Base-by-base conservation (phyloP, 2,888 invertebrate species). In the Nephrocerus scutellatus region DNA sequence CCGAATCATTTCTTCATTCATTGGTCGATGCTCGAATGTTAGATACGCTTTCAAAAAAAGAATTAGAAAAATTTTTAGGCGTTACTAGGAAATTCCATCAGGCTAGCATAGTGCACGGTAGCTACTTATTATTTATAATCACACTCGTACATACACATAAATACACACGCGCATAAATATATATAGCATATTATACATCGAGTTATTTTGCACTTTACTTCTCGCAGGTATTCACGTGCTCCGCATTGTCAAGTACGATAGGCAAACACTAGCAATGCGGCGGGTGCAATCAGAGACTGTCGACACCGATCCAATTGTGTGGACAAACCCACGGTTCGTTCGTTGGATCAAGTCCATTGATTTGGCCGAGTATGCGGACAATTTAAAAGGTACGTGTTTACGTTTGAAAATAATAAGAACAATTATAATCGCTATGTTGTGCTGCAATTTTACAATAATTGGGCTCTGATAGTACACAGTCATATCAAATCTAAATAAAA, bases 21-120 rank as follows among this genome's bases (percentile, higher is more conserved):
- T 76, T 93, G 68, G 89, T 95, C 14, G 93, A 95, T 66, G 93
- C 92, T 3, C 76, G 93, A 41, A 86, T 95, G 81, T 71, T 95
- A 62, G 91, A 92, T 61, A 87, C 89, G 43, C 75, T 95, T 53
- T 89, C 89, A 57, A 90, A 91, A 69, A 91, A 92, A 62, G 93
- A 95, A 63, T 72, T 95, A 57, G 93, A 93, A 67, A 93, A 92
- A 67, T 84, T 90, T 63, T 77, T 95, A 38, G 88, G 87, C 6
- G 89, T 95, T 7, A 89, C 88, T 23, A 76, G 91, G 46, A 92
- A 92, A 69, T 92, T 92, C 68, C 92, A 93, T 71, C 92, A 93
- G 70, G 87, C 89, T 8, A 91, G 91, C 53, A 84, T 95, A 52
- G 86, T 92, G 35, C 91, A 92, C 61, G 93, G 89, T 67, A 54